Evolutionary conservation across 2,797 vertebrate genomes (phyloP).

Genomic region (Epinephelus awoara): DNA sequence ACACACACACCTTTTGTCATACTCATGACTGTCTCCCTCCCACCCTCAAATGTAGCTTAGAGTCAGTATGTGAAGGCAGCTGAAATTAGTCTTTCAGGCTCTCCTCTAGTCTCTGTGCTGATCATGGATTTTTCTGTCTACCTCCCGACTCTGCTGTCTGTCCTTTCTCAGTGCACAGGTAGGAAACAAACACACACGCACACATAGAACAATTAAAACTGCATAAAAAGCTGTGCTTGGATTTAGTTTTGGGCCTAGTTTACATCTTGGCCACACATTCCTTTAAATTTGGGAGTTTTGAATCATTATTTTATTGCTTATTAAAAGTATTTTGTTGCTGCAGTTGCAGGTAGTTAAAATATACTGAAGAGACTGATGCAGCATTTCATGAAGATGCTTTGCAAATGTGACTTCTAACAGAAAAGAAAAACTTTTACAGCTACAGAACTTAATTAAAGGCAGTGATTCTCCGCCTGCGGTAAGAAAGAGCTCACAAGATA

Average conservation of each 20-base stretch:
- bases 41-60: slow-evolving; percentile 36
- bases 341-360: too few relatives aligned
- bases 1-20: slow-evolving; percentile 35
- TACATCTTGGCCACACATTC: background rate
- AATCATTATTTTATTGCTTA: too few relatives aligned
- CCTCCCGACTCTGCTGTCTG: slow-evolving; percentile 67
- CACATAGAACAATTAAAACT: background rate
- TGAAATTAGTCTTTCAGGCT: slow-evolving; percentile 46
- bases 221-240: background rate
- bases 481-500: too few relatives aligned
- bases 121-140: slow-evolving; percentile 80
- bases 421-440: background rate
- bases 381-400: background rate
- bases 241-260: background rate
- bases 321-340: too few relatives aligned
- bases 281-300: background rate
- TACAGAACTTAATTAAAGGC: too few relatives aligned
- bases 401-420: background rate
- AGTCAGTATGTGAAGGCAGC: slow-evolving; percentile 60
- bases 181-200: slow-evolving; percentile 50
- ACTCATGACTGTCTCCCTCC: slow-evolving; percentile 47
- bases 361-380: background rate
- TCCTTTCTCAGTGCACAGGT: slow-evolving; percentile 80
- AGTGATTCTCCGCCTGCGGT: too few relatives aligned
- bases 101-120: slow-evolving; percentile 34